These are phyloP conservation scores for Pterostichus madidus DNA, from an alignment of 2,888 invertebrate genomes.

Conservation along the genomic window DNA sequence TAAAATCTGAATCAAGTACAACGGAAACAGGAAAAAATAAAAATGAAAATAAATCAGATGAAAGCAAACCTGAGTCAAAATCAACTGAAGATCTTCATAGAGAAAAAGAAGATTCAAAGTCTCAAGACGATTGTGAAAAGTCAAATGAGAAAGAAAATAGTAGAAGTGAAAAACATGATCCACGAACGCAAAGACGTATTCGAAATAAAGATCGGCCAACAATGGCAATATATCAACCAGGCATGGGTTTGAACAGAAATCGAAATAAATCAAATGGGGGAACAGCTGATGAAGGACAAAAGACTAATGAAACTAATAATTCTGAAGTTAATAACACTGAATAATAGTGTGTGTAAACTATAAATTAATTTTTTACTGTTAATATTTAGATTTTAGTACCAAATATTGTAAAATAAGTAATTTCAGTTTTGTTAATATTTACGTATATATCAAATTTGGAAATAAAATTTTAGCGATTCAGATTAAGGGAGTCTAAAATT, in stretches of 20 bases:
- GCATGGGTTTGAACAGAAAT: conserved; percentile 82
- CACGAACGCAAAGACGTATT: conserved; percentile 79
- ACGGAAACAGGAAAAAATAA: conserved; percentile 67
- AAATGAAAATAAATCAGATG: conserved; percentile 42
- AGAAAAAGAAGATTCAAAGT: conserved; percentile 39
- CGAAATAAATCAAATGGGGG: conserved; percentile 26
- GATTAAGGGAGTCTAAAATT: too few relatives aligned
- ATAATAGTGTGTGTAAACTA: neutral
- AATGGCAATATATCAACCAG: conserved; percentile 93
- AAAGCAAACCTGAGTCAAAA: conserved; percentile 38
- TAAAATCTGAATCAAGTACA: conserved; percentile 38
- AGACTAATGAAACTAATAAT: conserved; percentile 46
- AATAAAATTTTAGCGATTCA: neutral
- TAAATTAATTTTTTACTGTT: neutral
- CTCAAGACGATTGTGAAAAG: conserved; percentile 30
- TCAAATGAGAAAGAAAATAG: conserved; percentile 51
- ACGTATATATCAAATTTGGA: neutral
- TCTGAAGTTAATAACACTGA: conserved; percentile 51
- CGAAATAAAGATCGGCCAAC: conserved; percentile 90
- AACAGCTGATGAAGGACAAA: conserved; percentile 56
- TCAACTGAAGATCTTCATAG: neutral
- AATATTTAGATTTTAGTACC: conserved; percentile 10
- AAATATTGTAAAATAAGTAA: conserved; percentile 8
- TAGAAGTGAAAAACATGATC: conserved; percentile 75
- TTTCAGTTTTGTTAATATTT: conserved; percentile 12